phyloP scores from a whole-genome alignment of 1,140 invertebrate genomes.

The Riptortus pedestris region DNA sequence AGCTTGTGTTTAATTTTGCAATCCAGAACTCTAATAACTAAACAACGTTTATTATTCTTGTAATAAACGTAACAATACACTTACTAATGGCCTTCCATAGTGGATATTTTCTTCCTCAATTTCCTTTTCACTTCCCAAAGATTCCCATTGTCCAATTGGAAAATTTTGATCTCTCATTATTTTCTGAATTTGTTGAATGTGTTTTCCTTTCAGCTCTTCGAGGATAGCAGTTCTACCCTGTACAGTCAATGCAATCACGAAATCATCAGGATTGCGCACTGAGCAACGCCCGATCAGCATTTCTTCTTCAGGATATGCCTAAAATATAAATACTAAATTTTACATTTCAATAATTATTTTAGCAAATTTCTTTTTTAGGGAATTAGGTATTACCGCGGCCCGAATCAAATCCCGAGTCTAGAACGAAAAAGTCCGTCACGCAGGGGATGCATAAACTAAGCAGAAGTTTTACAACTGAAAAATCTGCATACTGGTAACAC shows the following conservation, averaged over 20 bases:
- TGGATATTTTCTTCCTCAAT: slow-evolving; percentile 38
- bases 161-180: slow-evolving; percentile 43
- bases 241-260: slow-evolving; percentile 55
- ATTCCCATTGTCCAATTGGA: slow-evolving; percentile 50
- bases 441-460: background rate
- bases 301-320: slow-evolving; percentile 42
- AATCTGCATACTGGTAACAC: too few relatives aligned
- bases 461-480: too few relatives aligned
- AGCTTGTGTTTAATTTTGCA: background rate
- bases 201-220: slow-evolving; percentile 38
- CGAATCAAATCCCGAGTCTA: background rate
- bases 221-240: slow-evolving; percentile 39
- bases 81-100: slow-evolving; percentile 25
- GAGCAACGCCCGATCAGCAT: slow-evolving; percentile 46
- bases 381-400: background rate
- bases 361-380: background rate
- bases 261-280: slow-evolving; percentile 52
- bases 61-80: slow-evolving; percentile 1
- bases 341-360: slow-evolving; percentile 14
- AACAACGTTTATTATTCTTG: background rate
- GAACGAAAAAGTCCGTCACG: background rate
- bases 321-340: slow-evolving; percentile 18
- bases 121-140: slow-evolving; percentile 51
- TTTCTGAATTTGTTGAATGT: background rate
- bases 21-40: background rate